Base-by-base conservation (phyloP, 2,113 vertebrate species). In the Ctenomys sociabilis region DNA sequence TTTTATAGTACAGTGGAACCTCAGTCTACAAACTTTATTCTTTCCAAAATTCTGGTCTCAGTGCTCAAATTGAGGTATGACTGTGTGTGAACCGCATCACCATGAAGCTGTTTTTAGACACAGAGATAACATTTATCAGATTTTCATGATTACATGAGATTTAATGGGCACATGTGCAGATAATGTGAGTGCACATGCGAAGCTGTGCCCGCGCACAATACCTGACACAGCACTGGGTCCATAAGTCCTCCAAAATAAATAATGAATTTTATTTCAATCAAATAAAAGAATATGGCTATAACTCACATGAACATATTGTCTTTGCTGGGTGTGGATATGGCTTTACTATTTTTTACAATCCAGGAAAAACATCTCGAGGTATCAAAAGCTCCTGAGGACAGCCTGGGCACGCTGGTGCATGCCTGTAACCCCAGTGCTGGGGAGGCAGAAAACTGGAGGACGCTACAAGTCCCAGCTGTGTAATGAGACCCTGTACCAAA, bases 231-330 rank as follows among this genome's bases (percentile, higher is more conserved):
- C 32, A 63, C 10, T 19, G 63, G 54, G 57, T 12, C 22, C 43
- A 13, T 13, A 84, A 85, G 2, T 72, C n/a, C 75, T 72, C 78
- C 14, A 83, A 52, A 80, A 61, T 45, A 82, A 85, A 72, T 75
- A 4, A 1, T 49, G 68, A n/a, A 24, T 43, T 37, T 14, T 83
- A 82, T 78, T 85, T 80, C 70, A 77, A 78, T 57, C 37, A 77
- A 90, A 61, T 37, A 37, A 91, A 12, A 61, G 68, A 68, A 64
- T 85, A 95, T 94, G 82, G 80, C 16, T 84, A 3, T 84, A 95
- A 88, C 94, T 72, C 81, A 94, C 40, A 81, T 37, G 35, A 95
- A 90, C 12, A 49, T 8, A 59, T 57, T 30, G 52, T 61, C 9
- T 64, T 35, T 24, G 40, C 4, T 45, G 37, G 30, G 61, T 30